phyloP scores from a whole-genome alignment of 2,888 invertebrate genomes.

The Phrixothrix hirtus region DNA sequence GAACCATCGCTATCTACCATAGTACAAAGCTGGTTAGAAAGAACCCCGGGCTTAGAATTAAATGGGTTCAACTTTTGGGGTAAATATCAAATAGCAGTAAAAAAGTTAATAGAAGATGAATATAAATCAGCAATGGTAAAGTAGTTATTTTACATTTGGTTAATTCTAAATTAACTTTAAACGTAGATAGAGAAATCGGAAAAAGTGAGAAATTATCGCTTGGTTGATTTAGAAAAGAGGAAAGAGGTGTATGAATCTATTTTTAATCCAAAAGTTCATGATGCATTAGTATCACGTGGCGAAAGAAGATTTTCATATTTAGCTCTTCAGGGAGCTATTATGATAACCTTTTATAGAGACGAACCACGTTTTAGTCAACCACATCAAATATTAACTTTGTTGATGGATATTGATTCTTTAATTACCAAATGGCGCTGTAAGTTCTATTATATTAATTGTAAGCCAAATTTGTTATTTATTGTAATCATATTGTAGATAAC shows the following conservation, averaged over 20 bases:
- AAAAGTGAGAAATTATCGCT: slow-evolving; percentile 61
- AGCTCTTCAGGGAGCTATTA: slow-evolving; percentile 95
- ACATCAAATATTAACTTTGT: slow-evolving; percentile 88
- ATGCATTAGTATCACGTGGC: slow-evolving; percentile 81
- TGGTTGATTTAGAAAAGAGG: slow-evolving; percentile 76
- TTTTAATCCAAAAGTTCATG: slow-evolving; percentile 83
- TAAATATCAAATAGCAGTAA: slow-evolving; percentile 78
- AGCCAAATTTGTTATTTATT: too few species aligned
- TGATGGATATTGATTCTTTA: slow-evolving; percentile 98
- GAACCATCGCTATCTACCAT: slow-evolving; percentile 85
- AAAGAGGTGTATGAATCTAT: slow-evolving; percentile 87
- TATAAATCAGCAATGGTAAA: slow-evolving; percentile 66
- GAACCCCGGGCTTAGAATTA: slow-evolving; percentile 88
- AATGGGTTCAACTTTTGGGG: slow-evolving; percentile 93
- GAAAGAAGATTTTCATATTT: slow-evolving; percentile 86
- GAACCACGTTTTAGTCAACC: slow-evolving; percentile 98
- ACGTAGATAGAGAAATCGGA: slow-evolving; percentile 43
- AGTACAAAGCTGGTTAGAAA: slow-evolving; percentile 90
- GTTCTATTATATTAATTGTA: too few species aligned
- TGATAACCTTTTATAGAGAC: slow-evolving; percentile 96
- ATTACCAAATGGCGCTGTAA: slow-evolving; percentile 99
- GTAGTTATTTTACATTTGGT: too few species aligned
- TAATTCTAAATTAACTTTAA: too few species aligned
- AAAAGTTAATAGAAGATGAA: slow-evolving; percentile 71
- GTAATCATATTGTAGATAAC: too few species aligned